Base-by-base conservation (phyloP, 1,140 invertebrate genomes). In the Rhyzopertha dominica region DNA sequence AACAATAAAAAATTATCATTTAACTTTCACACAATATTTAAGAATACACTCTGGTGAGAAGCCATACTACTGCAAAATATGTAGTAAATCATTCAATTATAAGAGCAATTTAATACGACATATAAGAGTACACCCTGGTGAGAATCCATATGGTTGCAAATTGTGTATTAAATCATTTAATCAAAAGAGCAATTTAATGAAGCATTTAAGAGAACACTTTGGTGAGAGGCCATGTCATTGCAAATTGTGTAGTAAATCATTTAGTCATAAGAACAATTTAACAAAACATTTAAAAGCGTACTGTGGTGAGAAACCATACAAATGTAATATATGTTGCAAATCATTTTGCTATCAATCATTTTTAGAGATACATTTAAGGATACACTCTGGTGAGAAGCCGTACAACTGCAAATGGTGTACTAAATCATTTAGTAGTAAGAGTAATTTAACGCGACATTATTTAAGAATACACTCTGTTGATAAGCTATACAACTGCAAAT, bases 141-240 rank as follows among this genome's bases (percentile, higher is more conserved):
- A 71, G 18, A 59, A 63, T 12, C 68, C 70, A 10, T 72, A 65
- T 43, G 49, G 51, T 23, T 74, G 74, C 46, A 69, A 70, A 44
- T 58, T 71, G 5, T 79, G 77, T 54, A 16, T 16, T 9, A 19
- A 46, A 14, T 19, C 25, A 39, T 49, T 13, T 38, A 18, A 13
- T 9, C 10, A 43, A 29, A 19, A 19, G 29, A 29, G 30, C 12
- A 16, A 30, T 3, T 23, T 52, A 39, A 67, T 64, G 13, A 51
- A 67, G 9, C 74, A 76, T 49, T 66, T 75, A 63, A 70, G 54
- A 34, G 59, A 54, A 24, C 70, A 74, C 36, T 67, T 63, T 5
- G 63, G 74, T 4, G 75, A 79, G 58, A 63, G 72, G 30, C 76
- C 77, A 5, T 77, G 73, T 54, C 62, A 62, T 41, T 80, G 78